These are phyloP conservation scores for Tragelaphus scriptus DNA, from an alignment of 2,113 vertebrate genomes.

Conservation along the genomic window DNA sequence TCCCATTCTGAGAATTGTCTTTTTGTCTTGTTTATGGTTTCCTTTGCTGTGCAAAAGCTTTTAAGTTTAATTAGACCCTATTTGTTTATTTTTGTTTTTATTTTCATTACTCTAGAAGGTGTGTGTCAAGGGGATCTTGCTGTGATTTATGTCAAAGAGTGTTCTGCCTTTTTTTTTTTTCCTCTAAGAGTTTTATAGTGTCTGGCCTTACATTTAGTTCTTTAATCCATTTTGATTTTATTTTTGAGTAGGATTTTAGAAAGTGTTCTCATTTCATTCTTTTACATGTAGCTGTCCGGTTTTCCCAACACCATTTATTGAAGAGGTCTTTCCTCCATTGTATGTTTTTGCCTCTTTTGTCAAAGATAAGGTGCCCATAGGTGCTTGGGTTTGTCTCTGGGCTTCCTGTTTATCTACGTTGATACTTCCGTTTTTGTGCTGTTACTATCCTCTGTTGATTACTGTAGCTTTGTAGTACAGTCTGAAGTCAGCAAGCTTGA, in stretches of 20 bases:
- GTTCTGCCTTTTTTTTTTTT: neutral
- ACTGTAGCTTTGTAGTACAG: neutral
- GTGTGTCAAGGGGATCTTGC: neutral
- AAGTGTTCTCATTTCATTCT: neutral
- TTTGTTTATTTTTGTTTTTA: neutral
- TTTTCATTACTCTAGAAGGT: neutral
- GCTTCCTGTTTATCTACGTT: neutral
- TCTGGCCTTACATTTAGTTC: neutral
- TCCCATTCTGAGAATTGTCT: neutral
- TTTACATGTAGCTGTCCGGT: neutral
- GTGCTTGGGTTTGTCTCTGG: neutral
- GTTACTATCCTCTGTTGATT: neutral
- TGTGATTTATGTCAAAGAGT: neutral
- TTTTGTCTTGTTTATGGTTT: neutral
- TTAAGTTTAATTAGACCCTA: neutral
- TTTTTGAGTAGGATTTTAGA: neutral
- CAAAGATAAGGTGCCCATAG: neutral
- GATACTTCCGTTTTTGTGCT: neutral
- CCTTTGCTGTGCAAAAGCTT: neutral
- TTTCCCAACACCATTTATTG: neutral
- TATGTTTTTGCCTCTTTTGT: neutral
- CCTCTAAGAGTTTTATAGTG: neutral
- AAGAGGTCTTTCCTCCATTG: neutral
- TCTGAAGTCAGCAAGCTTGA: neutral
- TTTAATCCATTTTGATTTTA: neutral